Conservation (phyloP, 1,140 invertebrate species). For the Hermetia illucens region DNA sequence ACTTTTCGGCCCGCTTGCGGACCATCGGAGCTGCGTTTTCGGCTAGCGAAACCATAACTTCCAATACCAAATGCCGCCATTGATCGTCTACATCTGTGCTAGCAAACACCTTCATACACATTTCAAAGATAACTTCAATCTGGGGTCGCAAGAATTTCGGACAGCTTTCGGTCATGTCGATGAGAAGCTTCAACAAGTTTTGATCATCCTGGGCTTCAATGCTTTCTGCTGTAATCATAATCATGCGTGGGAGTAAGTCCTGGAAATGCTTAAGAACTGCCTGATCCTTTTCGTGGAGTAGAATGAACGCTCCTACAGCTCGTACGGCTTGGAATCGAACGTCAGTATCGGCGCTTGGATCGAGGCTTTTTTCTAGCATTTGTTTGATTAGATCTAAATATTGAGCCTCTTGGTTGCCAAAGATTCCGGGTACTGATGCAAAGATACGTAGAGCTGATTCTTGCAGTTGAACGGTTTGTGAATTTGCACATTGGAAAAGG, state of each 20-base stretch:
- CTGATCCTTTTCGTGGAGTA: slow-evolving; percentile 79
- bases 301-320: slow-evolving; percentile 79
- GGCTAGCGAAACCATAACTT: slow-evolving; percentile 86
- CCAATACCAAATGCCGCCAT: slow-evolving; percentile 82
- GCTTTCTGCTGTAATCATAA: slow-evolving; percentile 46
- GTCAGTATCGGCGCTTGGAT: slow-evolving; percentile 51
- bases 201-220: slow-evolving; percentile 80
- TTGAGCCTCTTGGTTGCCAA: slow-evolving; percentile 87
- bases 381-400: slow-evolving; percentile 89
- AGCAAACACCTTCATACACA: slow-evolving; percentile 77
- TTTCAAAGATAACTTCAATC: slow-evolving; percentile 71
- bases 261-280: slow-evolving; percentile 75
- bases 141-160: slow-evolving; percentile 86
- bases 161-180: slow-evolving; percentile 83
- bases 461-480: slow-evolving; percentile 64
- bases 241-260: slow-evolving; percentile 65
- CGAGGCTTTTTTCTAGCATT: slow-evolving; percentile 74
- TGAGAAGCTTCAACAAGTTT: slow-evolving; percentile 74
- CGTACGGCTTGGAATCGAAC: slow-evolving; percentile 68
- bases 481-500: slow-evolving; percentile 86
- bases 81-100: slow-evolving; percentile 64
- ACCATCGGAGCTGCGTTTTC: slow-evolving; percentile 94
- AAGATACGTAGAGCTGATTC: slow-evolving; percentile 92
- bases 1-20: slow-evolving; percentile 71
- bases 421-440: slow-evolving; percentile 87